phyloP scores from a whole-genome alignment of 2,888 invertebrate genomes.

The Caenorhabditis sinica region DNA sequence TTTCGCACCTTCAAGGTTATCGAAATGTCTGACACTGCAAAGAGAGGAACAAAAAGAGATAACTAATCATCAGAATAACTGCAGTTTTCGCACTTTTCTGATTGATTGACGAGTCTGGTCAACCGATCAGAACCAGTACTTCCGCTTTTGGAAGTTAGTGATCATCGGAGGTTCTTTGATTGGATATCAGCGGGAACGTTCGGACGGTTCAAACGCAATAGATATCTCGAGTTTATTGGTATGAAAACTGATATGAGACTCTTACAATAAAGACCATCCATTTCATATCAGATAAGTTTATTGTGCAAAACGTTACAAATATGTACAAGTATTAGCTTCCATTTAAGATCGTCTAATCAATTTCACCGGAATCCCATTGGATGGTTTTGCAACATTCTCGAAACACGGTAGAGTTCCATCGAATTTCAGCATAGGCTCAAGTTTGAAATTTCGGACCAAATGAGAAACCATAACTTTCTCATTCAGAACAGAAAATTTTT shows the following conservation, averaged over 20 bases:
- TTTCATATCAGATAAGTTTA: neutral
- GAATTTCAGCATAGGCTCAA: conserved; percentile 31
- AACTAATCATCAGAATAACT: no score
- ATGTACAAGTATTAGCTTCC: neutral
- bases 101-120: neutral
- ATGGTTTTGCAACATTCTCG: conserved; percentile 18
- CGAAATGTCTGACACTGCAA: no score
- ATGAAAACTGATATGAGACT: no score
- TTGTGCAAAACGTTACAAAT: neutral
- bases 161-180: neutral
- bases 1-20: neutral
- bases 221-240: no score
- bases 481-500: conserved; percentile 85
- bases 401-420: conserved; percentile 16
- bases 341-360: neutral
- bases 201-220: no score
- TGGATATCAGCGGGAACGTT: neutral
- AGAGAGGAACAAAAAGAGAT: no score
- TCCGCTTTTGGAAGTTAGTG: conserved; percentile 1
- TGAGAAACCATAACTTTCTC: conserved; percentile 81
- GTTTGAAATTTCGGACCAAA: conserved; percentile 34
- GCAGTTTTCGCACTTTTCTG: neutral
- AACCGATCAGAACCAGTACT: neutral
- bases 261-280: no score
- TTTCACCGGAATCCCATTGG: conserved; percentile 51